Evolutionary conservation across 1,140 invertebrate species (phyloP).

Genomic region (Ips nitidus): DNA sequence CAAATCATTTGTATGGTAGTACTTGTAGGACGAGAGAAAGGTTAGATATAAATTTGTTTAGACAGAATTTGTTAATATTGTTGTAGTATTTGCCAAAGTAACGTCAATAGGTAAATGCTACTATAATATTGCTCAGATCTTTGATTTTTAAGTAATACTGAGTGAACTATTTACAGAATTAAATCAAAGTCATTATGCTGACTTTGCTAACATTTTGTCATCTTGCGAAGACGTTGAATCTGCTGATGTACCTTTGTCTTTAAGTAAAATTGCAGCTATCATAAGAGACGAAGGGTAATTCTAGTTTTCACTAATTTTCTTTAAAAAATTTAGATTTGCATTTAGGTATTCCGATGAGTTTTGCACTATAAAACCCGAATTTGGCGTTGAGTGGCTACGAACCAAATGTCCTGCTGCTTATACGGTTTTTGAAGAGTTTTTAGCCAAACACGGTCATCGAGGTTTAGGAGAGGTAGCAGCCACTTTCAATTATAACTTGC

Average conservation of each 20-base stretch:
- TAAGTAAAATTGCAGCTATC: constrained; percentile 58
- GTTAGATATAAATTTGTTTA: constrained; percentile 37
- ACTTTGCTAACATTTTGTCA: constrained; percentile 64
- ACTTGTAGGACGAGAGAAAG: constrained; percentile 54
- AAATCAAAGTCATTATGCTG: constrained; percentile 60
- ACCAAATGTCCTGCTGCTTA: constrained; percentile 56
- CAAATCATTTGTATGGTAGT: constrained; percentile 60
- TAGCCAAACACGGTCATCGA: constrained; percentile 74
- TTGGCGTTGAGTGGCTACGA: constrained; percentile 62
- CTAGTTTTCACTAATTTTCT: background rate
- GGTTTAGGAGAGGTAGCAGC: constrained; percentile 67
- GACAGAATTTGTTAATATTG: too few species aligned
- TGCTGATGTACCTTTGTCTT: constrained; percentile 62
- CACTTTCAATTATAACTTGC: background rate
- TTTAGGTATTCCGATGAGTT: constrained; percentile 55
- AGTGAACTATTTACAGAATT: constrained; percentile 54
- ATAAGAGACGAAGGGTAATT: constrained; percentile 54
- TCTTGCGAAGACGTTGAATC: constrained; percentile 68
- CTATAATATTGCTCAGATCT: background rate
- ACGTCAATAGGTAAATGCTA: too few species aligned
- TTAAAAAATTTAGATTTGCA: constrained; percentile 16
- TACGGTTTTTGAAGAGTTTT: constrained; percentile 59
- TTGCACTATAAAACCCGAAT: constrained; percentile 54
- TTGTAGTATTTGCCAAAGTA: too few species aligned
- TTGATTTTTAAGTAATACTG: background rate